These are phyloP conservation scores for Sebastes alutus DNA, from an alignment of 2,797 vertebrate genomes.

Conservation along the genomic window DNA sequence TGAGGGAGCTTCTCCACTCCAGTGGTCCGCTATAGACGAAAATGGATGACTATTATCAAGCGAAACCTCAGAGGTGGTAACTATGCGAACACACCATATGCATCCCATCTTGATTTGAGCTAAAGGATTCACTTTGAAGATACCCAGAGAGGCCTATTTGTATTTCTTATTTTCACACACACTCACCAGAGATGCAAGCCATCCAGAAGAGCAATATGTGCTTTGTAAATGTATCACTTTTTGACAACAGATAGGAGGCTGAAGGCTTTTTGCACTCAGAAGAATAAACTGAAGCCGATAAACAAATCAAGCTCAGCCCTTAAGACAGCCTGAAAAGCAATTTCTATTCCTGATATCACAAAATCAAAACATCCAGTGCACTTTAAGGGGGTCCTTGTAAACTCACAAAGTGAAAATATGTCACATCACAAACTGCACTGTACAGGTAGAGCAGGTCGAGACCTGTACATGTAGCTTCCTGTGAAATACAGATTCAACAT, in stretches of 20 bases:
- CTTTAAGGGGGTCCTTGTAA: conserved; percentile 29
- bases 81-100: conserved; percentile 48
- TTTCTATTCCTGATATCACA: conserved; percentile 45
- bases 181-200: conserved; percentile 39
- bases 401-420: conserved; percentile 1
- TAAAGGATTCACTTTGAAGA: conserved; percentile 57
- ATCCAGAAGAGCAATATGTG: conserved; percentile 31
- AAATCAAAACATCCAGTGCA: conserved; percentile 9
- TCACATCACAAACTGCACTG: neutral
- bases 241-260: conserved; percentile 52
- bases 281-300: conserved; percentile 59
- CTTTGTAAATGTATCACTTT: conserved; percentile 61
- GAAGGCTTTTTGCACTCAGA: conserved; percentile 45
- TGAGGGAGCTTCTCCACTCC: conserved; percentile 56
- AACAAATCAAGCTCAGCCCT: conserved; percentile 56
- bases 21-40: conserved; percentile 49
- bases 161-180: conserved; percentile 29
- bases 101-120: conserved; percentile 52
- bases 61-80: conserved; percentile 54
- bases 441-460: neutral
- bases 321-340: conserved; percentile 29
- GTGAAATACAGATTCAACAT: neutral
- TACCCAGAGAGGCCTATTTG: conserved; percentile 34
- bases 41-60: conserved; percentile 67
- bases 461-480: neutral